Percentiles rank a stretch among this genome's conserved stretches.
phyloP scores from a whole-genome alignment of 2,888 invertebrate species.

The Emmelina monodactyla region DNA sequence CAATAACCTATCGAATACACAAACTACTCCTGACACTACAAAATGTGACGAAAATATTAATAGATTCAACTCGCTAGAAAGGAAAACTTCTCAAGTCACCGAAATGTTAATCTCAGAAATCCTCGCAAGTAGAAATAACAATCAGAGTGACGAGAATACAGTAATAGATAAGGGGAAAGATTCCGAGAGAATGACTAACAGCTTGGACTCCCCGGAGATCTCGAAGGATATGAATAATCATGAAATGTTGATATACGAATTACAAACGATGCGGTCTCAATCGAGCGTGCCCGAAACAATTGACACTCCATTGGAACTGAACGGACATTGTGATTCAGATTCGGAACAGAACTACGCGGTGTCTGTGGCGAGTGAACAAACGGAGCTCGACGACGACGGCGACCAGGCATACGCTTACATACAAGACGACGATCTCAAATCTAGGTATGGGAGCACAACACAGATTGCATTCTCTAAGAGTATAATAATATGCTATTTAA shows the following conservation, averaged over 20 bases:
- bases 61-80: constrained; percentile 47
- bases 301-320: constrained; percentile 30
- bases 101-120: constrained; percentile 63
- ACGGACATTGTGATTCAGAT: constrained; percentile 45
- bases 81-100: constrained; percentile 56
- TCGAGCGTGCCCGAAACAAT: constrained; percentile 39
- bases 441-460: too few species aligned
- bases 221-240: constrained; percentile 68
- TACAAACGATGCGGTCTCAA: constrained; percentile 71
- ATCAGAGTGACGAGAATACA: constrained; percentile 46
- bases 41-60: constrained; percentile 32
- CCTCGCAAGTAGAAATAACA: constrained; percentile 56
- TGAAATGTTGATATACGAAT: constrained; percentile 74
- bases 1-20: constrained; percentile 23
- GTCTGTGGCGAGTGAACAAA: constrained; percentile 41
- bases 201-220: constrained; percentile 34
- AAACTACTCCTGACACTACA: constrained; percentile 23
- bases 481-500: too few species aligned
- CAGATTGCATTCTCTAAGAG: too few species aligned
- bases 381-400: constrained; percentile 42
- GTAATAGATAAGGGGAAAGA: constrained; percentile 59
- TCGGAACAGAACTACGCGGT: constrained; percentile 47
- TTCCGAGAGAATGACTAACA: constrained; percentile 31
- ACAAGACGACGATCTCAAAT: constrained; percentile 54
- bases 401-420: constrained; percentile 57